Evolutionary conservation across 2,888 invertebrate species (phyloP), one percentile per base, ranked within the genome.

Genomic region (Metalampra italica): DNA sequence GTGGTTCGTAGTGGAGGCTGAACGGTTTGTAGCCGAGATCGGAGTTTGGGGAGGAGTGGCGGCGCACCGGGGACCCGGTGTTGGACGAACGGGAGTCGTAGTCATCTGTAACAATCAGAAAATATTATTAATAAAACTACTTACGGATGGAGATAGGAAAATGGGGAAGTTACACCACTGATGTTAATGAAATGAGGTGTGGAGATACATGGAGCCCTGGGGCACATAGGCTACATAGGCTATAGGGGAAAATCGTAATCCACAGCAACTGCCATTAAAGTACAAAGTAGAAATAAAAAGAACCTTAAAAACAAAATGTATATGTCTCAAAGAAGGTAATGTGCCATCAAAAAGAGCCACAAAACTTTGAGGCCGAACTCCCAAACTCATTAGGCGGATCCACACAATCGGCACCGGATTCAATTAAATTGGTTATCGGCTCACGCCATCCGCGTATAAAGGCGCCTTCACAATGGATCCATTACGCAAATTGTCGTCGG

Each of bases 21-120:
- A 89, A 90, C 39, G 88, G 87, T 58, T 90, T 89, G 74, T 82
- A 87, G 49, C 74, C 64, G 56, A 85, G 78, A 62, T 90, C 90
- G 39, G 90, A 90, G 71, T 78, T 80, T 39, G 90, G 88, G 0
- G 82, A 85, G 0, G 87, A 81, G 58, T 73, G 73, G 38, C 72
- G 77, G 7, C 84, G 81, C 22, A 82, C 68, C 1, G 90, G 88
- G 0, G 90, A 89, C 22, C 79, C 84, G 0, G 86, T 88, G 59
- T 77, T 81, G 0, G 90, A 90, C 0, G 90, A 90, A 8, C 82
- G 82, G 29, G 90, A 89, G 56, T 90, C 90, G 63, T 89, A 90
- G 74, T 90, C 90, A 82, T 90, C 90, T 90, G 84, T 1, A 88
- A 87, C 84, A 87, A 89, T 7, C 54, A 57, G 7, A 52, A 30